Evolutionary conservation across 1,140 invertebrate genomes (phyloP).

Genomic region (Macrosteles quadrilineatus): DNA sequence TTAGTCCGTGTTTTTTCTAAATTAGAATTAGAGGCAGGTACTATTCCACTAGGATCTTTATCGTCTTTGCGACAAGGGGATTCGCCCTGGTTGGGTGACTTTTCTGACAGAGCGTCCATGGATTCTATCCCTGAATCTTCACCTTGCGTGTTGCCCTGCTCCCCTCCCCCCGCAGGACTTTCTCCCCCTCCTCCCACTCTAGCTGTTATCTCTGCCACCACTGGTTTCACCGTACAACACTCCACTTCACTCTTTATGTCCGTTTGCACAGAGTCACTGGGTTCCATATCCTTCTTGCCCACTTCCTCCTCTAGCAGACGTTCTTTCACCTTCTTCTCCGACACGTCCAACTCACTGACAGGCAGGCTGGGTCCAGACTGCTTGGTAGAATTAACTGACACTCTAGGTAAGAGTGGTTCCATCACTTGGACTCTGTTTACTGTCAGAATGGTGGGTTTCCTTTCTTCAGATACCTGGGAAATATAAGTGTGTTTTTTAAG

Average conservation of each 20-base stretch:
- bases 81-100: slow-evolving; percentile 82
- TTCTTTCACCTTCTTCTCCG: slow-evolving; percentile 64
- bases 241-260: slow-evolving; percentile 22
- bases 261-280: slow-evolving; percentile 7
- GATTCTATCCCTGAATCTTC: slow-evolving; percentile 92
- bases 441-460: slow-evolving; percentile 6
- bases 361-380: slow-evolving; percentile 20
- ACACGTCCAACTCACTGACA: slow-evolving; percentile 54
- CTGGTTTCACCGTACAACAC: slow-evolving; percentile 25
- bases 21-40: slow-evolving; percentile 24
- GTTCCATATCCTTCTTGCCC: slow-evolving; percentile 14
- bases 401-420: background rate
- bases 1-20: slow-evolving; percentile 13
- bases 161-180: slow-evolving; percentile 28
- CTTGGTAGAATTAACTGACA: background rate
- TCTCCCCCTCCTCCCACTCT: slow-evolving; percentile 27
- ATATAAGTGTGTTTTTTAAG: no score
- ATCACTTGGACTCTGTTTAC: slow-evolving; percentile 25
- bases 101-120: slow-evolving; percentile 90
- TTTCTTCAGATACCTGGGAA: background rate
- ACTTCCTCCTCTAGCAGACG: slow-evolving; percentile 55
- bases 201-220: slow-evolving; percentile 4
- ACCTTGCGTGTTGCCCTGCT: slow-evolving; percentile 55
- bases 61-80: slow-evolving; percentile 53
- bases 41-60: slow-evolving; percentile 32